These are phyloP conservation scores for Oxyruncus cristatus DNA, from an alignment of 2,113 vertebrate genomes.

Conservation along the genomic window DNA sequence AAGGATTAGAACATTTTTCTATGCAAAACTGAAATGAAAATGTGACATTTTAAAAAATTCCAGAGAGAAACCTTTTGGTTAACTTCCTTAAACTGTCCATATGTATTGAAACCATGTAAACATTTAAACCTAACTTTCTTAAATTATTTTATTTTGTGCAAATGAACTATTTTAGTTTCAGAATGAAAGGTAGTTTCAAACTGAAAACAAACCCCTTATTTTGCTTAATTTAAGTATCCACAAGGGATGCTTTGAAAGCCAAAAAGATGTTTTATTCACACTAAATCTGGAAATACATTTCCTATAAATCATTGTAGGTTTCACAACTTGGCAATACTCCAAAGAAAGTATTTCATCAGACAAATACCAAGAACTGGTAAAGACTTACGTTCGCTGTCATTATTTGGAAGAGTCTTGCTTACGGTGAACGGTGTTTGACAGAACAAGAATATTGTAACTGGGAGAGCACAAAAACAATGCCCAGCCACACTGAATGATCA, in stretches of 20 bases:
- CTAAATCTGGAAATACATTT: background rate
- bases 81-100: background rate
- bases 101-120: background rate
- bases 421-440: background rate
- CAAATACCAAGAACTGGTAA: background rate
- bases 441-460: background rate
- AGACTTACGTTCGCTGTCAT: background rate
- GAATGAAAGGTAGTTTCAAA: background rate
- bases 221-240: background rate
- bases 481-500: background rate
- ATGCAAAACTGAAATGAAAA: background rate
- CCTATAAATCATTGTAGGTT: background rate
- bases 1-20: background rate
- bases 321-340: background rate
- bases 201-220: background rate
- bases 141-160: background rate
- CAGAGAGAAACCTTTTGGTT: background rate
- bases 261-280: background rate
- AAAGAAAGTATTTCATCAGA: background rate
- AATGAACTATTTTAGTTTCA: background rate
- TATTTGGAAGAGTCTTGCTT: background rate
- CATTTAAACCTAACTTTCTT: background rate
- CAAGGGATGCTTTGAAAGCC: background rate
- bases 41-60: background rate
- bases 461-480: background rate